Conservation (phyloP, 2,797 vertebrate genomes). For the Okamejei kenojei region DNA sequence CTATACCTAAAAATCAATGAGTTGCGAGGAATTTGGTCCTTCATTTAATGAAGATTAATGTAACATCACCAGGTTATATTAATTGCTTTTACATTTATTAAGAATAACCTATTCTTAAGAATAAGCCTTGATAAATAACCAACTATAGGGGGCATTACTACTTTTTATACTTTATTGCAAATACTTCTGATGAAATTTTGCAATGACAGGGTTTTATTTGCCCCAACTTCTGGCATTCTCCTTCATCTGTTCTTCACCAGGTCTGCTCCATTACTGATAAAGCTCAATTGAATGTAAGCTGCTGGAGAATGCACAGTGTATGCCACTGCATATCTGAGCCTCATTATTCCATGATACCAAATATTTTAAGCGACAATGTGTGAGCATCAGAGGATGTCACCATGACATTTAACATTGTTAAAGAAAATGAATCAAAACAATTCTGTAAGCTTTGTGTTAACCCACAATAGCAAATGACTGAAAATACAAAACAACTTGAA, state of each 20-base stretch:
- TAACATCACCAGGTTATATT: not conserved
- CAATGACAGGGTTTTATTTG: slow-evolving; percentile 51
- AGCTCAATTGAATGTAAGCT: slow-evolving; percentile 90
- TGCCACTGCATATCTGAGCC: slow-evolving; percentile 87
- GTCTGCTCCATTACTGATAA: slow-evolving; percentile 76
- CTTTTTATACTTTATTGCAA: not conserved
- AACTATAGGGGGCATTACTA: not conserved
- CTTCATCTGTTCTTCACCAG: slow-evolving; percentile 59
- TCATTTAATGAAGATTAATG: slow-evolving; percentile 23
- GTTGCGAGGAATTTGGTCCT: not conserved
- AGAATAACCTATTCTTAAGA: not conserved
- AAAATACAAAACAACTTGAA: not conserved
- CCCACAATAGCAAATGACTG: slow-evolving; percentile 50
- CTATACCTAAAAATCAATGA: not conserved
- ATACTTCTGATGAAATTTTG: not conserved
- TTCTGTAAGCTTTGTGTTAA: slow-evolving; percentile 71
- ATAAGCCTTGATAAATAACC: not conserved
- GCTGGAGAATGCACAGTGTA: slow-evolving; percentile 82
- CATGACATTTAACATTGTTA: slow-evolving; percentile 81
- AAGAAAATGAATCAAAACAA: slow-evolving; percentile 80
- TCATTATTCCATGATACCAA: slow-evolving; percentile 81
- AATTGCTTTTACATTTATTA: not conserved
- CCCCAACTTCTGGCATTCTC: slow-evolving; percentile 64
- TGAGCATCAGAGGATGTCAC: slow-evolving; percentile 74
- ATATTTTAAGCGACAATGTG: slow-evolving; percentile 69